Evolutionary conservation across 2,797 vertebrate genomes (phyloP).

Genomic region (Enoplosus armatus): DNA sequence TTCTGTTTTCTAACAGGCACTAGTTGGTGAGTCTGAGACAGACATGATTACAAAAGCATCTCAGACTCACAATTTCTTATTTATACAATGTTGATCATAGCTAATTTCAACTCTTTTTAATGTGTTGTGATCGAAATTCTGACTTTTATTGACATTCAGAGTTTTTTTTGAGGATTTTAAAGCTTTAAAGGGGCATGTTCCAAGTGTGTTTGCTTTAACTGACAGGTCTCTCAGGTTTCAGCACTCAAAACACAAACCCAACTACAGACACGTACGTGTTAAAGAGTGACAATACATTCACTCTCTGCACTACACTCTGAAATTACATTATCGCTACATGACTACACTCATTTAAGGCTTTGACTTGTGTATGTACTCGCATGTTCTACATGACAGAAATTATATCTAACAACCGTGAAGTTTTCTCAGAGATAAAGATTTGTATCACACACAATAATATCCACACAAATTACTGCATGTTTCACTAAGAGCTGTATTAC

Average conservation of each 20-base stretch:
- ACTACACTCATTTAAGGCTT: slow-evolving; percentile 8
- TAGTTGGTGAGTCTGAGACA: not conserved
- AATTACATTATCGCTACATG: slow-evolving; percentile 38
- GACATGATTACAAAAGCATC: not conserved
- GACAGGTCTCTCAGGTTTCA: slow-evolving; percentile 13
- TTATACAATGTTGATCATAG: not conserved
- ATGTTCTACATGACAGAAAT: slow-evolving; percentile 28
- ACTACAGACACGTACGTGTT: not conserved
- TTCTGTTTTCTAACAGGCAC: not conserved
- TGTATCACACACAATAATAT: slow-evolving; percentile 6
- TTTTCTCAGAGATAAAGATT: slow-evolving; percentile 25
- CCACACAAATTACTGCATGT: slow-evolving; percentile 45
- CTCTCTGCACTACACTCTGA: not conserved
- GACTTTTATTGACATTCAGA: not conserved
- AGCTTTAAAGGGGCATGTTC: slow-evolving; percentile 3
- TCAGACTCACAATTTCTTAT: not conserved
- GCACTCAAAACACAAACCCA: no score
- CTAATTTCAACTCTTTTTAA: not conserved
- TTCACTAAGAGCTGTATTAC: slow-evolving; percentile 55
- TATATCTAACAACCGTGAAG: slow-evolving; percentile 3
- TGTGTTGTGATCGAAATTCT: not conserved
- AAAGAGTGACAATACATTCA: slow-evolving; percentile 12
- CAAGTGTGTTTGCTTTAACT: slow-evolving; percentile 10
- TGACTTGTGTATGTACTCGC: slow-evolving; percentile 29
- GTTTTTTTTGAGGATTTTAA: not conserved